Evolutionary conservation across 2,113 vertebrate species (phyloP).

Genomic region (Balaeniceps rex): DNA sequence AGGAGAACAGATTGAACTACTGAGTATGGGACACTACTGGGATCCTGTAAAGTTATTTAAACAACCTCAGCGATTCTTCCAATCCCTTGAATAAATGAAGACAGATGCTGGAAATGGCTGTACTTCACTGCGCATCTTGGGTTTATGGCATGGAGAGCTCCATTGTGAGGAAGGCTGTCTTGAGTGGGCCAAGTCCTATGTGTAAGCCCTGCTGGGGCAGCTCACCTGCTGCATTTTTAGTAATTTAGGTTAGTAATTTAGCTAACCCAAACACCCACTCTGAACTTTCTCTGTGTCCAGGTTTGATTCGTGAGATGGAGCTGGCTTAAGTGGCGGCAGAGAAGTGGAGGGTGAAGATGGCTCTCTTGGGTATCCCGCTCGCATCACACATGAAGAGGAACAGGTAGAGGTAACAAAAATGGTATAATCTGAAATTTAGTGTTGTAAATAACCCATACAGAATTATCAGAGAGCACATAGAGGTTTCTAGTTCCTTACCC

Average conservation of each 20-base stretch:
- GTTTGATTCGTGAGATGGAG: background rate
- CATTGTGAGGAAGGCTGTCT: background rate
- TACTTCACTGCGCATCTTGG: background rate
- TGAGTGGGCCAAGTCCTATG: background rate
- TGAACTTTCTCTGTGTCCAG: background rate
- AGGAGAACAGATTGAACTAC: background rate
- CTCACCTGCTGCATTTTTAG: background rate
- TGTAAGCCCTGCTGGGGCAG: background rate
- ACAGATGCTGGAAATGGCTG: background rate
- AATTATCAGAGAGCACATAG: background rate
- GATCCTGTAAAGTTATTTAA: background rate
- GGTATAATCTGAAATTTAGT: background rate
- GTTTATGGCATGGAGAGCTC: background rate
- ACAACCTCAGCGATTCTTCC: background rate
- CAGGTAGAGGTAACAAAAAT: background rate
- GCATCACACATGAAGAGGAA: background rate
- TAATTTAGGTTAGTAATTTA: background rate
- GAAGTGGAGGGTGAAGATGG: background rate
- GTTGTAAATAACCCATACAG: background rate
- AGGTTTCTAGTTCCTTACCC: background rate
- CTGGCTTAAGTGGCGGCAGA: background rate
- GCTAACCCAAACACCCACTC: background rate
- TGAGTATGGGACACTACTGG: background rate
- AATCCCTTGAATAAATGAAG: background rate
- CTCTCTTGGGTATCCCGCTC: background rate